Evolutionary conservation across 2,888 invertebrate genomes (phyloP), one percentile per base, ranked within the genome.

Genomic region (Ormyrus labotus): DNA sequence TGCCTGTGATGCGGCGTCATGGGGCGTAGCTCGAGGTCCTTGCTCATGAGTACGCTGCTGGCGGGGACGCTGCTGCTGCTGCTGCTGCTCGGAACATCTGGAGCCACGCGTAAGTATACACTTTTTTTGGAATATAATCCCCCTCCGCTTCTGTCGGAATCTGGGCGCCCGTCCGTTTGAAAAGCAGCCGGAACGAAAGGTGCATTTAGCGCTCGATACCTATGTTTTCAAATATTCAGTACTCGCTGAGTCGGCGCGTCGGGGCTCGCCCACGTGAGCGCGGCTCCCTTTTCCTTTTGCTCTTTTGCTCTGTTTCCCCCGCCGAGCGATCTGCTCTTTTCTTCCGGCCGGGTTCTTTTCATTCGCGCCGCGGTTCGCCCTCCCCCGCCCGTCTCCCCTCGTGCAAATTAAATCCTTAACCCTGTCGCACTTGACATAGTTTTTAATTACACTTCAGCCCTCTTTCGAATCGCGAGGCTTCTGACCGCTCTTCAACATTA

Each of bases 11-110:
- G 76, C 76, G 48, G 69, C 88, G 88, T 87, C 87, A 89, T 89
- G 88, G 88, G 88, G 86, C 85, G 86, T 88, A 86, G 86, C 86
- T 87, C 87, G 85, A 85, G 87, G 84, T 85, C 86, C 83, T 87
- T 86, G 83, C 85, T 87, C 84, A 83, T 87, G 83, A 85, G 85
- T 85, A 85, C 87, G 84, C 85, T 86, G 85, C 85, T 88, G 83
- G 87, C 85, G 86, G 87, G 84, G 83, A 85, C 85, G 86, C 86
- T 89, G 84, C 82, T 89, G 34, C 34, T 76, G 81, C 70, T 34
- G 47, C 80, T 87, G 74, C 77, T 87, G 80, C 78, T 85, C 83
- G 87, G 86, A 75, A 80, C 85, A 83, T 86, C 86, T 82, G 84
- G 83, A 81, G 88, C 88, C 78, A 86, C 86, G 72, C 87, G 89